Evolutionary conservation across 2,113 vertebrate genomes (phyloP), one percentile per base, ranked within the genome.

Genomic region (Trachemys scripta): DNA sequence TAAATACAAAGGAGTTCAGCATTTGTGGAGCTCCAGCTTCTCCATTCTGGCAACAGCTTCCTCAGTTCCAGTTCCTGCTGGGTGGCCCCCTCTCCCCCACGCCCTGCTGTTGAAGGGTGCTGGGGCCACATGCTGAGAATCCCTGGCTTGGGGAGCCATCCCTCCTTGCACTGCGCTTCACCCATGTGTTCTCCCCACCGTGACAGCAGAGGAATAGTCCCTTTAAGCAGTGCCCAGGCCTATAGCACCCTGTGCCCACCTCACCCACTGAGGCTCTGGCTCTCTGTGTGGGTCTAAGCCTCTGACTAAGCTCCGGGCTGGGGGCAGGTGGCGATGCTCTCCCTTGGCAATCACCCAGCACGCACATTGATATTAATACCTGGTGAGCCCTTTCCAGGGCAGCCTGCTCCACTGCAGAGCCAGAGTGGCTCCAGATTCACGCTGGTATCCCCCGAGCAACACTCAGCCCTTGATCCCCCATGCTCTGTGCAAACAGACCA

Each of bases 401-500:
- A 49, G 47, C 16, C 79, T n/a, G 79, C 49, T 79, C 76, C 45
- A 29, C 45, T 80, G 20, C 38, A 27, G 42, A 76, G 42, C 47
- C 20, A 25, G 56, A 22, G 45, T 6, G 57, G 45, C 57, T 29
- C 20, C n/a, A 10, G 57, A 10, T n/a, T 85, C 24, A 49, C 45
- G 1, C 82, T 27, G 27, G 24, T 20, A 8, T 29, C 5, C 42
- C 54, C 49, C 19, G 14, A n/a, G 51, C 14, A 22, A 17, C 42
- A 31, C 45, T 45, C 45, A 50, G 17, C 14, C 65, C 35, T 14
- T 19, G 8, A 35, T 17, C 22, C 38, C 72, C 38, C 19, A 10
- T 16, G 25, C 31, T 16, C 49, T 53, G 8, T 24, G 9, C 51
- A 31, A 31, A 35, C 50, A 53, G 20, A 27, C 49, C 0, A 0